phyloP scores from a whole-genome alignment of 2,888 invertebrate species.

The Melikaiella ostensackeni region DNA sequence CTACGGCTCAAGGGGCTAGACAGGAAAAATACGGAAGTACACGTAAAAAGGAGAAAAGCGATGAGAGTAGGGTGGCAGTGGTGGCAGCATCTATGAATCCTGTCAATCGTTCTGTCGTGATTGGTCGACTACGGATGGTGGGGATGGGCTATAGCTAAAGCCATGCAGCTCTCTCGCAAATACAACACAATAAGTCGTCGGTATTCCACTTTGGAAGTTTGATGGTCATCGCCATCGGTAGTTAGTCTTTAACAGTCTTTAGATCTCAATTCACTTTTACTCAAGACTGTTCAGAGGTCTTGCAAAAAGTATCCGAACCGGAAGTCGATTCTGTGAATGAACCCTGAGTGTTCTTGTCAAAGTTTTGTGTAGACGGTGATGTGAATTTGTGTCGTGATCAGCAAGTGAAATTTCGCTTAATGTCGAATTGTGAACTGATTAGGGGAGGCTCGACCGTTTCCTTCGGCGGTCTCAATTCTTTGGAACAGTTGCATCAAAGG shows the following conservation, averaged over 20 bases:
- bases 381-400: neutral
- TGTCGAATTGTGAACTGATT: neutral
- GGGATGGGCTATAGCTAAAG: constrained; percentile 57
- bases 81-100: neutral
- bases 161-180: constrained; percentile 58
- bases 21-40: constrained; percentile 1
- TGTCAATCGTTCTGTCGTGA: constrained; percentile 29
- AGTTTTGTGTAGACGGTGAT: constrained; percentile 3
- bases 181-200: constrained; percentile 58
- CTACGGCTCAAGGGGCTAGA: neutral
- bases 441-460: neutral
- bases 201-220: constrained; percentile 56
- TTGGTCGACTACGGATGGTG: constrained; percentile 49
- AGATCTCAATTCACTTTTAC: neutral
- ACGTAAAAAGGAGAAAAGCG: constrained; percentile 29
- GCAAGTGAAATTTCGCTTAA: neutral
- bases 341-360: neutral
- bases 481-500: neutral
- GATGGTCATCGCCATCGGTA: constrained; percentile 20
- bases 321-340: too few relatives aligned
- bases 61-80: constrained; percentile 46
- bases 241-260: constrained; percentile 60
- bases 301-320: neutral
- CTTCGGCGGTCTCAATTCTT: neutral
- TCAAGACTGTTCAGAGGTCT: neutral